Evolutionary conservation across 2,797 vertebrate species (phyloP).

Genomic region (Pelodytes ibericus): DNA sequence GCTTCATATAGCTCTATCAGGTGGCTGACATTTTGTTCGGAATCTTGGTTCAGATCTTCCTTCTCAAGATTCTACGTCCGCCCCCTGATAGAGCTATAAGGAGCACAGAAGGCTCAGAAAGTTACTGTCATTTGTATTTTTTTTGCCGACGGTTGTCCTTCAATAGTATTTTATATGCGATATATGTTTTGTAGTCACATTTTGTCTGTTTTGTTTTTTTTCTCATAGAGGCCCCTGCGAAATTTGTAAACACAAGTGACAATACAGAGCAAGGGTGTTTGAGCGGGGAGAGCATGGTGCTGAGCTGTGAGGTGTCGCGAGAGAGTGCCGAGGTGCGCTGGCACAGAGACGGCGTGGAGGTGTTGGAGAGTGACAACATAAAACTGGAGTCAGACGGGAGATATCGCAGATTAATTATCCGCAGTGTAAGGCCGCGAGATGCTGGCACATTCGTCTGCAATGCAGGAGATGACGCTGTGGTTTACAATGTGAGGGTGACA

Average conservation of each 20-base stretch:
- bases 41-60: too few species aligned
- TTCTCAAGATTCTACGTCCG: too few species aligned
- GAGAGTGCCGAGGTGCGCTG: conserved; percentile 76
- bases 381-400: conserved; percentile 82
- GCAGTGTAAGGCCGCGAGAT: conserved; percentile 73
- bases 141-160: too few species aligned
- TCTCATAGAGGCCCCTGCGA: conserved; percentile 81
- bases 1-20: too few species aligned
- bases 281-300: conserved; percentile 80
- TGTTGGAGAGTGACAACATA: conserved; percentile 76
- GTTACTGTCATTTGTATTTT: too few species aligned
- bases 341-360: conserved; percentile 90
- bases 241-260: conserved; percentile 83
- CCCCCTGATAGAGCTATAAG: too few species aligned
- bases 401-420: conserved; percentile 79
- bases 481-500: conserved; percentile 87
- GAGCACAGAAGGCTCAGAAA: too few species aligned
- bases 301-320: conserved; percentile 88
- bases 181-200: too few species aligned
- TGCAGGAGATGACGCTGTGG: conserved; percentile 86
- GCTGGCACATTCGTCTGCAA: conserved; percentile 92
- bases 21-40: too few species aligned
- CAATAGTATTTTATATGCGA: too few species aligned
- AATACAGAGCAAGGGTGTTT: conserved; percentile 81
- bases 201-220: not conserved